Percentiles rank a stretch among this genome's conserved stretches.
Conservation (phyloP, 1,140 invertebrate species). For the Bombus impatiens region DNA sequence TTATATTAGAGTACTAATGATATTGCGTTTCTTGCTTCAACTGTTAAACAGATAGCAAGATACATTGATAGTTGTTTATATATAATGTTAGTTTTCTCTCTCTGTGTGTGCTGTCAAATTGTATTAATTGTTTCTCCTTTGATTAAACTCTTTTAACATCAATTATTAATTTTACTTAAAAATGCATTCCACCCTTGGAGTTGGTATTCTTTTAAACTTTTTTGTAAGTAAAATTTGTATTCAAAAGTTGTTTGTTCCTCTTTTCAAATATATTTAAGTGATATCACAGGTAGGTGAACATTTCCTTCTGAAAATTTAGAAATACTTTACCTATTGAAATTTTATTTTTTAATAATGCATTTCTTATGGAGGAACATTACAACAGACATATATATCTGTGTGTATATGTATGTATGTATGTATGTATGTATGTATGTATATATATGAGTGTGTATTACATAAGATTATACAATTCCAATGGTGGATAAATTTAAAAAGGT, state of each 20-base stretch:
- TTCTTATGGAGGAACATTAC: conserved; percentile 80
- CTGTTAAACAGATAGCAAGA: conserved; percentile 22
- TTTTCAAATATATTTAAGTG: conserved; percentile 63
- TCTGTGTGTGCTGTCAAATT: conserved; percentile 33
- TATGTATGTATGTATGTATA: neutral
- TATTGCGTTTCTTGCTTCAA: conserved; percentile 12
- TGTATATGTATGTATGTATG: neutral
- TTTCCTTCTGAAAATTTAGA: conserved; percentile 72
- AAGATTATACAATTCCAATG: conserved; percentile 75
- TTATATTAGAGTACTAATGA: conserved; percentile 31
- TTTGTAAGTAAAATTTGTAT: conserved; percentile 58
- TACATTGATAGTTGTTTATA: conserved; percentile 38
- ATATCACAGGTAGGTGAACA: conserved; percentile 76
- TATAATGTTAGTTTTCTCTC: conserved; percentile 41
- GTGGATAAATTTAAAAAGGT: conserved; percentile 69
- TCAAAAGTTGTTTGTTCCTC: conserved; percentile 61
- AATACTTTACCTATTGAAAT: conserved; percentile 64
- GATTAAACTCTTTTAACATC: conserved; percentile 54
- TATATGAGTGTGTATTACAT: conserved; percentile 12
- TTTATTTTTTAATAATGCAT: conserved; percentile 76
- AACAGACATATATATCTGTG: conserved; percentile 38
- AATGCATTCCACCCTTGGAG: conserved; percentile 77
- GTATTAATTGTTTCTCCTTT: conserved; percentile 43
- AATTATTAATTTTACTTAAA: conserved; percentile 61
- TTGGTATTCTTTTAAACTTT: conserved; percentile 68